Conservation (phyloP, 2,797 vertebrate species). For the Liasis olivaceus region DNA sequence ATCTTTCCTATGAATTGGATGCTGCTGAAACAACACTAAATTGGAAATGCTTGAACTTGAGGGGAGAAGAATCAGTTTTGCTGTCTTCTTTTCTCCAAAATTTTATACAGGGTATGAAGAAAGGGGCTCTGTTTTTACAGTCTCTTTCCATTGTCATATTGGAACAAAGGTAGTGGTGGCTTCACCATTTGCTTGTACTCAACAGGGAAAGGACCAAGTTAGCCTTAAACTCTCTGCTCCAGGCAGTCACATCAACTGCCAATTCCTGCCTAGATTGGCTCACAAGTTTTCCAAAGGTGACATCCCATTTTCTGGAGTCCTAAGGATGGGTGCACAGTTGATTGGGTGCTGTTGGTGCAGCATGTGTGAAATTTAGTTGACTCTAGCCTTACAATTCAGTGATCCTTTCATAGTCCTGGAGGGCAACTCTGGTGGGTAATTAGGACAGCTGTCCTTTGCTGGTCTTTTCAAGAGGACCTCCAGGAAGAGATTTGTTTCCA, state of each 20-base stretch:
- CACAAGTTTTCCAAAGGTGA: neutral
- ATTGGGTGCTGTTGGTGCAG: neutral
- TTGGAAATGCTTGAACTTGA: neutral
- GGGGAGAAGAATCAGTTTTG: neutral
- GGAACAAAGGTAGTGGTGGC: neutral
- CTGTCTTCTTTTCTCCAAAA: neutral
- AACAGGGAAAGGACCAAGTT: neutral
- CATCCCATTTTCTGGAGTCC: conserved; percentile 23
- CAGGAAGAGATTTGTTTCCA: neutral
- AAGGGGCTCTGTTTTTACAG: neutral
- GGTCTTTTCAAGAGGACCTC: neutral
- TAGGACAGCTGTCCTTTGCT: neutral
- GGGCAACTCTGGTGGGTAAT: neutral
- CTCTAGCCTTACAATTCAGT: neutral
- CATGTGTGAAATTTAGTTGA: neutral
- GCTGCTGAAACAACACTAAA: neutral
- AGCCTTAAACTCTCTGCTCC: neutral
- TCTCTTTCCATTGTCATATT: neutral
- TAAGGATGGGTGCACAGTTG: conserved; percentile 1
- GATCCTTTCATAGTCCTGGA: conserved; percentile 2
- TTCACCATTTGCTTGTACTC: neutral
- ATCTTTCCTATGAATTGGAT: neutral
- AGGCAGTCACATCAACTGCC: too few species aligned
- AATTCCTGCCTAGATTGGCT: neutral
- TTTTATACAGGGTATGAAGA: neutral